Conservation (phyloP, 2,888 invertebrate genomes). For the Drosophila pseudotalamancana region DNA sequence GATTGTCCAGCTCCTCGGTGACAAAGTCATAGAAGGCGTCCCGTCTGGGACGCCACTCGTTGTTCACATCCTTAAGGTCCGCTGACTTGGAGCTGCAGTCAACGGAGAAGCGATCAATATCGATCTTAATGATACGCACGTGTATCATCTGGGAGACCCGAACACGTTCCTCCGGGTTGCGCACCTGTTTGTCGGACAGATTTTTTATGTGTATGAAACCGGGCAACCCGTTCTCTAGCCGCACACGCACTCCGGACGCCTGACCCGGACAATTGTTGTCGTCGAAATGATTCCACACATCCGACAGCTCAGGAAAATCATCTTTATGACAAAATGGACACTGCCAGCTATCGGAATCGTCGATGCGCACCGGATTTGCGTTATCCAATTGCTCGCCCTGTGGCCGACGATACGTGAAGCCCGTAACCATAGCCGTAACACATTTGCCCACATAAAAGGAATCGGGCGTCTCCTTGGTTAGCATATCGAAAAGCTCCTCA, state of each 20-base stretch:
- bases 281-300: constrained; percentile 99
- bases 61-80: constrained; percentile 95
- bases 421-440: constrained; percentile 91
- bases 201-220: constrained; percentile 98
- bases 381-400: constrained; percentile 97
- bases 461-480: constrained; percentile 98
- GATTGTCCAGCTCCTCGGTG: constrained; percentile 91
- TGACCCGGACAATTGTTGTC: constrained; percentile 97
- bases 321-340: constrained; percentile 98
- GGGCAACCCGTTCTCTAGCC: constrained; percentile 95
- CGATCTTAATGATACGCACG: constrained; percentile 96
- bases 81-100: constrained; percentile 97
- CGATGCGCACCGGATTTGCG: constrained; percentile 97
- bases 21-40: constrained; percentile 97
- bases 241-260: constrained; percentile 94
- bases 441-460: constrained; percentile 96
- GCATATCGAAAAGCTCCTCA: constrained; percentile 96
- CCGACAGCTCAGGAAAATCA: constrained; percentile 97
- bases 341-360: constrained; percentile 97
- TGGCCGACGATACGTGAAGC: constrained; percentile 94
- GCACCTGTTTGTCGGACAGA: constrained; percentile 96
- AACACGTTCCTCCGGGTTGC: constrained; percentile 96
- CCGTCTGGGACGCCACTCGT: constrained; percentile 94
- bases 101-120: constrained; percentile 96
- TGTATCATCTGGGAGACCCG: constrained; percentile 92